Percentiles rank a stretch among this genome's conserved stretches.
Conservation (phyloP, 2,797 vertebrate species). For the Lateolabrax maculatus region DNA sequence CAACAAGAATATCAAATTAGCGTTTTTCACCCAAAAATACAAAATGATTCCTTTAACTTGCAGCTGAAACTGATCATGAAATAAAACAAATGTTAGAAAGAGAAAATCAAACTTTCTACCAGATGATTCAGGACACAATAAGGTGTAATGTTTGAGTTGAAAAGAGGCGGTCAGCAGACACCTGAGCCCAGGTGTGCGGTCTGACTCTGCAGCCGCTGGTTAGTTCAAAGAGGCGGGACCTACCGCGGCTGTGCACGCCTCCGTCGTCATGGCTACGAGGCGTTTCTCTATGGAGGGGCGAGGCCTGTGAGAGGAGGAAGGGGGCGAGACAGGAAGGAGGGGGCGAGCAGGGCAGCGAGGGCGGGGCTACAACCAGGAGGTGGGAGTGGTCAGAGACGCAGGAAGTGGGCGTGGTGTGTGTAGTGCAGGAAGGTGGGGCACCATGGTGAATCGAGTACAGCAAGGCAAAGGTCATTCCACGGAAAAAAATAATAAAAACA, state of each 20-base stretch:
- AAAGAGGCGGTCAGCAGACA: slow-evolving; percentile 7
- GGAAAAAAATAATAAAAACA: too few relatives aligned
- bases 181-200: slow-evolving; percentile 16
- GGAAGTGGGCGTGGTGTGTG: slow-evolving; percentile 84
- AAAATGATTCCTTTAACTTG: neutral
- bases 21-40: neutral
- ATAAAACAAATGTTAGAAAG: neutral
- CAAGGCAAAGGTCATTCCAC: slow-evolving; percentile 78
- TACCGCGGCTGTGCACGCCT: slow-evolving; percentile 91
- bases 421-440: slow-evolving; percentile 67
- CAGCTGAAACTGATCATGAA: neutral
- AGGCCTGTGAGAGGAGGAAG: slow-evolving; percentile 94
- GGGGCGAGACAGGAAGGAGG: slow-evolving; percentile 90
- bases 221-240: slow-evolving; percentile 78
- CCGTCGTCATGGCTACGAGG: slow-evolving; percentile 90
- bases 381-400: slow-evolving; percentile 87
- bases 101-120: neutral
- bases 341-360: slow-evolving; percentile 92
- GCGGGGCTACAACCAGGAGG: slow-evolving; percentile 90
- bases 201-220: slow-evolving; percentile 27
- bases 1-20: neutral
- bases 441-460: slow-evolving; percentile 85
- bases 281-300: slow-evolving; percentile 89
- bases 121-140: neutral
- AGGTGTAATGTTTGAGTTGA: too few relatives aligned